A percentile compares a stretch with the other conserved stretches of the same genome.
phyloP scores from a whole-genome alignment of 2,113 vertebrate genomes.

The Asarcornis scutulata region DNA sequence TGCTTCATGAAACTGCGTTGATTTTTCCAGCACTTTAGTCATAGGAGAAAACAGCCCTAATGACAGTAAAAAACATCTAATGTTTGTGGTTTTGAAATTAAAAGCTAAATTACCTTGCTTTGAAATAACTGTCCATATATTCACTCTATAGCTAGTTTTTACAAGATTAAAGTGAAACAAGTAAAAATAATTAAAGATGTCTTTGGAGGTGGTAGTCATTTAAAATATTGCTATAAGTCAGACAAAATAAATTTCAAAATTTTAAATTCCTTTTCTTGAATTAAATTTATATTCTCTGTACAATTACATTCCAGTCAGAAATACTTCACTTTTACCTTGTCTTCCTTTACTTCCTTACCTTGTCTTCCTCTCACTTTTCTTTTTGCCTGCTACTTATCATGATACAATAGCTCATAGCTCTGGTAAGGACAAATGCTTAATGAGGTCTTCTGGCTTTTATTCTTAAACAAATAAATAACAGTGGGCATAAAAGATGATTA shows the following conservation, averaged over 20 bases:
- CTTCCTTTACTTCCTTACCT: neutral
- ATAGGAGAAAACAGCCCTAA: neutral
- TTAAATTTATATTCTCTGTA: neutral
- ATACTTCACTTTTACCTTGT: neutral
- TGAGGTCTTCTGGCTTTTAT: neutral
- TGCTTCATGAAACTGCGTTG: accelerated
- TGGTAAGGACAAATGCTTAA: accelerated
- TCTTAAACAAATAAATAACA: neutral
- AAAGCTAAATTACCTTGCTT: neutral
- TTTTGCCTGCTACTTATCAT: neutral
- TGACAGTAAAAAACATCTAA: neutral
- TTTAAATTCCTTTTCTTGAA: neutral
- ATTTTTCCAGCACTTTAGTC: neutral
- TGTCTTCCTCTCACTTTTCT: neutral
- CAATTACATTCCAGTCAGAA: neutral
- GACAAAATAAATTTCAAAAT: neutral
- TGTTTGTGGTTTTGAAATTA: neutral
- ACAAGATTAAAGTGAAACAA: neutral
- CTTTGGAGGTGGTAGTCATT: neutral
- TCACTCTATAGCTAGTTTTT: neutral
- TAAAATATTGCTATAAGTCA: neutral
- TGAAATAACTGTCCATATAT: neutral
- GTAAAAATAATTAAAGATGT: neutral
- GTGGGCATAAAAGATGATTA: neutral
- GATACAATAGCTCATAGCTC: neutral